Evolutionary conservation across 1,140 invertebrate genomes (phyloP), one percentile per base, ranked within the genome.

Genomic region (Danaus plexippus): DNA sequence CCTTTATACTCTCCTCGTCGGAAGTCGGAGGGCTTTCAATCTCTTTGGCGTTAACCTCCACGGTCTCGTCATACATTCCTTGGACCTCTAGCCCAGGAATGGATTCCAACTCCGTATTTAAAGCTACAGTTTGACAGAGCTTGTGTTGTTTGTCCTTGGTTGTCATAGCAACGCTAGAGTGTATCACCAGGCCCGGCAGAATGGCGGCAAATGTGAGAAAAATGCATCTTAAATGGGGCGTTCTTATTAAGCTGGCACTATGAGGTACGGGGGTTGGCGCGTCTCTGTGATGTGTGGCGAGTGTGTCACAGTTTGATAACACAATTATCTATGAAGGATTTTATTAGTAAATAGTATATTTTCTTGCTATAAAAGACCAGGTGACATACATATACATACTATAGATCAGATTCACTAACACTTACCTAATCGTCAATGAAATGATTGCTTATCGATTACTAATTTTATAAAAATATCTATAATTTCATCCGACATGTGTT

Each of bases 21-120:
- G 77, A 75, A 45, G 58, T 68, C 9, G 51, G 18, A 9, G 81
- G 78, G 52, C 80, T 85, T 4, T 81, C 80, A 12, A 85, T 78
- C 51, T 85, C 82, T 50, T 59, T 67, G n/a, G 72, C 75, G 50
- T 83, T 69, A 47, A 80, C 75, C 41, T 71, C 77, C 15, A 85
- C 77, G 8, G 74, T 85, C 60, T 82, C 82, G 71, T 85, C 82
- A 59, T 83, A 85, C 79, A 83, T 81, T 42, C 66, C 73, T 69
- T 64, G 71, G 43, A 41, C 57, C 44, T 62, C 53, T 43, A 41
- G 40, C 22, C 47, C 44, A 32, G 43, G 47, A 44, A 59, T 32
- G 9, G 15, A 47, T 2, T 44, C 48, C 13, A 47, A 41, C 10
- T 66, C 65, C 11, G 22, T 57, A 45, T 15, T 68, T 40, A 63